These are phyloP conservation scores for Willowsia nigromaculata DNA, from an alignment of 2,888 invertebrate species.

Conservation along the genomic window DNA sequence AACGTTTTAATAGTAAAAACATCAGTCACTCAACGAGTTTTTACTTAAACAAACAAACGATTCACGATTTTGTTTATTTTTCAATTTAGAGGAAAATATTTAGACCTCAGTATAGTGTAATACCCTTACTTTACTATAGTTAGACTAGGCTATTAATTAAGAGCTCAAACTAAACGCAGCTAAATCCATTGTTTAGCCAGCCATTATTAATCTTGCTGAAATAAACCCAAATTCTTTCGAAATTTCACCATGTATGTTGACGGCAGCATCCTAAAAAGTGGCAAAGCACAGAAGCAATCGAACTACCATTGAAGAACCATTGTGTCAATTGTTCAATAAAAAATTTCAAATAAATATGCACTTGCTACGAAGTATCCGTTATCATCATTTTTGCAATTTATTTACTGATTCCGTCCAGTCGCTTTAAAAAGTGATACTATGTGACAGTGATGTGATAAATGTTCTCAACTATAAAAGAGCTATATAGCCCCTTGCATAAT, in stretches of 20 bases:
- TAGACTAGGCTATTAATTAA: no score
- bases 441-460: not conserved
- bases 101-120: not conserved
- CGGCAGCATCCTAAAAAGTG: not conserved
- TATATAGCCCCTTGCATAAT: conserved; percentile 9
- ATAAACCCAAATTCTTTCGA: no score
- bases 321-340: no score
- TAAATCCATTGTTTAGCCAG: no score
- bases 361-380: no score
- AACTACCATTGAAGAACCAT: not conserved
- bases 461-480: not conserved
- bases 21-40: conserved; percentile 31
- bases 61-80: not conserved
- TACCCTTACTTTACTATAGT: not conserved
- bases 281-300: not conserved
- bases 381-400: no score
- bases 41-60: not conserved
- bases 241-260: conserved; percentile 20
- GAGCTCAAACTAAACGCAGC: no score
- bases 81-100: not conserved
- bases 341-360: no score
- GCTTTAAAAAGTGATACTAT: not conserved
- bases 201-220: no score
- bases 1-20: conserved; percentile 49
- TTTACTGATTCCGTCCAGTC: no score